These are phyloP conservation scores for Drosophila sproati DNA, from an alignment of 1,140 invertebrate genomes.

Conservation along the genomic window DNA sequence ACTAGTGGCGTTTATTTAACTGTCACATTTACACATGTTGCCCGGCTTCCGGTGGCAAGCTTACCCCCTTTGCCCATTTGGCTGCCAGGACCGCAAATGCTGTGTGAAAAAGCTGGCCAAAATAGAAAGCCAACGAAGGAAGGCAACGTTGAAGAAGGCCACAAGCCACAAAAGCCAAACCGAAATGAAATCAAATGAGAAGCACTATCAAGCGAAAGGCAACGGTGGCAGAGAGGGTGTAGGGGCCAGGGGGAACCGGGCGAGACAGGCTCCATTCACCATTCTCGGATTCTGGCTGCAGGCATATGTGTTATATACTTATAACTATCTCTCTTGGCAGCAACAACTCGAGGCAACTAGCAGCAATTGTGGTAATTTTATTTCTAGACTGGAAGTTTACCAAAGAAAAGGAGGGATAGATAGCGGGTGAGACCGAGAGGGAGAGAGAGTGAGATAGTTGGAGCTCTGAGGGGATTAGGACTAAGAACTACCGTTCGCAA, in stretches of 20 bases:
- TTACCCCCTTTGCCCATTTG: not conserved
- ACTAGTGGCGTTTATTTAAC: constrained; percentile 59
- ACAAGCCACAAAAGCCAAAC: constrained; percentile 69
- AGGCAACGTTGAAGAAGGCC: constrained; percentile 31
- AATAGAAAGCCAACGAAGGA: constrained; percentile 14
- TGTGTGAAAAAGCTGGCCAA: constrained; percentile 44
- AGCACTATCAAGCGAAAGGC: constrained; percentile 30
- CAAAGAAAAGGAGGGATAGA: constrained; percentile 32
- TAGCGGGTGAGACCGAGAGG: constrained; percentile 5
- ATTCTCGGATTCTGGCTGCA: constrained; percentile 5
- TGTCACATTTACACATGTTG: constrained; percentile 75
- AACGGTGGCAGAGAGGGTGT: not conserved
- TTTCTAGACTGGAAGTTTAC: constrained; percentile 42
- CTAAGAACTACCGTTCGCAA: not conserved
- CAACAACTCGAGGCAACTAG: constrained; percentile 15
- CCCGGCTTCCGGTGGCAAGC: not conserved
- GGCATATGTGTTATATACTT: constrained; percentile 23
- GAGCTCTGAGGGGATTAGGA: not conserved
- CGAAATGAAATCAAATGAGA: constrained; percentile 75
- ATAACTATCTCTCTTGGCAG: constrained; percentile 18
- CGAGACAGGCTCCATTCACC: not conserved
- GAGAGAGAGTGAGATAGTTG: not conserved
- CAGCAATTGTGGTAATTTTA: constrained; percentile 68
- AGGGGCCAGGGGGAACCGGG: not conserved
- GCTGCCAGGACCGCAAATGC: constrained; percentile 40